Conservation (phyloP, 2,888 invertebrate genomes). For the Chelonus formosanus region DNA sequence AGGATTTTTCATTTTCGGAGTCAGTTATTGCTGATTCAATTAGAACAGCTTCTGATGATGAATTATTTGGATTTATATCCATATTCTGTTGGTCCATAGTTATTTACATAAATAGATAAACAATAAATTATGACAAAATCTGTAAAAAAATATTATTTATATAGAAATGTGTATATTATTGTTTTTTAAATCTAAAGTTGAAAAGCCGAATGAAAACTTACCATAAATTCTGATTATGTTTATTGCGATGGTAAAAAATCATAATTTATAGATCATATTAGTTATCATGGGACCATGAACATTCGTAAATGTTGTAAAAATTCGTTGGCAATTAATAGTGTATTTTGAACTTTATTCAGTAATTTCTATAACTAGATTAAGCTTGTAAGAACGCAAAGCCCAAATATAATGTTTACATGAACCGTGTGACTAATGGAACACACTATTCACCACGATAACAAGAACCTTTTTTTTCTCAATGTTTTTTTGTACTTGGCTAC, state of each 20-base stretch:
- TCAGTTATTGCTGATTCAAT: neutral
- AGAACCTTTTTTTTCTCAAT: neutral
- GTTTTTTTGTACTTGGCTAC: too few species aligned
- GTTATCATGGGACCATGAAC: too few species aligned
- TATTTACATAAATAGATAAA: slow-evolving; percentile 1
- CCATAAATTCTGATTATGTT: slow-evolving; percentile 16
- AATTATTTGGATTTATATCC: neutral
- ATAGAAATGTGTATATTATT: neutral
- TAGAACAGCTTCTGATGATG: neutral
- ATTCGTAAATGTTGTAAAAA: too few species aligned
- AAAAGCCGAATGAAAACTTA: slow-evolving; percentile 5
- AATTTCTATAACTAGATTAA: neutral
- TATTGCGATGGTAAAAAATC: neutral
- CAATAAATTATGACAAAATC: slow-evolving; percentile 6
- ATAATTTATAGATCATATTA: slow-evolving; percentile 1
- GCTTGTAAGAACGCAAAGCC: neutral
- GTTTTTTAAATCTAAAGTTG: neutral
- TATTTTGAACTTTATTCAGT: neutral
- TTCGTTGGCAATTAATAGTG: neutral
- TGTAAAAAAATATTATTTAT: slow-evolving; percentile 2
- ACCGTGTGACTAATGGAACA: slow-evolving; percentile 19
- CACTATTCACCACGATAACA: slow-evolving; percentile 14
- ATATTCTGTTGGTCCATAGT: slow-evolving; percentile 14
- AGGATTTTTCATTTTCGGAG: neutral
- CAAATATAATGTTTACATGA: slow-evolving; percentile 25